Base-by-base conservation (phyloP, 2,797 vertebrate genomes). In the Pseudotriccus pelzelni region DNA sequence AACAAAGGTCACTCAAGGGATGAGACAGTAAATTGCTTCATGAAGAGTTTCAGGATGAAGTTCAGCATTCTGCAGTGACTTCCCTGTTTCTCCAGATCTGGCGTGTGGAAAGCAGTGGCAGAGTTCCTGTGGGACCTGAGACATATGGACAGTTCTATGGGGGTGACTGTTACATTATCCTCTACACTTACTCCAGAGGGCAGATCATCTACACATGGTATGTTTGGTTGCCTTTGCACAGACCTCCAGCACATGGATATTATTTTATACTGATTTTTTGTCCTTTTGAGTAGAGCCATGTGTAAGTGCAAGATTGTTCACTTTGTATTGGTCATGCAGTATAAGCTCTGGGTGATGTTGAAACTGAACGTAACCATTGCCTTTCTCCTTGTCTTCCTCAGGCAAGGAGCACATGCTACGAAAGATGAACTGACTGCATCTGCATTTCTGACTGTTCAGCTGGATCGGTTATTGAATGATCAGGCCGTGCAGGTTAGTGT, bases 141-240 rank as follows among this genome's bases (percentile, higher is more conserved):
- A 97, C 96, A 0, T 98, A 98, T 0, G 99, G 98, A 1, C 98
- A 99, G 88, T 99, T 99, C 97, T 99, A 98, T 8, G 98, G 99
- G 7, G 99, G 99, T 7, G 99, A 99, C 96, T 99, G 98, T 96
- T 99, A 99, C 97, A 99, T 99, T 70, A 98, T 99, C 81, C 98
- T 99, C 74, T 99, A 99, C 90, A 99, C 98, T 12, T 99, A 99
- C 23, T 85, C 94, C 39, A 96, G 79, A 95, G 98, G 98, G 37
- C 97, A 97, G 94, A 98, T 98, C 68, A 98, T 98, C 88, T 98
- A 98, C 60, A 98, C 97, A 0, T 98, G 98, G 98, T 98, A 94
- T 79, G 97, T 96, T 52, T 74, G 17, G 25, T 44, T 9, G 4
- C 63, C 74, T 76, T 58, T 86, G 36, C 80, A 58, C 11, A 86